Conservation (phyloP, 2,797 vertebrate genomes). For the Aplochiton taeniatus region DNA sequence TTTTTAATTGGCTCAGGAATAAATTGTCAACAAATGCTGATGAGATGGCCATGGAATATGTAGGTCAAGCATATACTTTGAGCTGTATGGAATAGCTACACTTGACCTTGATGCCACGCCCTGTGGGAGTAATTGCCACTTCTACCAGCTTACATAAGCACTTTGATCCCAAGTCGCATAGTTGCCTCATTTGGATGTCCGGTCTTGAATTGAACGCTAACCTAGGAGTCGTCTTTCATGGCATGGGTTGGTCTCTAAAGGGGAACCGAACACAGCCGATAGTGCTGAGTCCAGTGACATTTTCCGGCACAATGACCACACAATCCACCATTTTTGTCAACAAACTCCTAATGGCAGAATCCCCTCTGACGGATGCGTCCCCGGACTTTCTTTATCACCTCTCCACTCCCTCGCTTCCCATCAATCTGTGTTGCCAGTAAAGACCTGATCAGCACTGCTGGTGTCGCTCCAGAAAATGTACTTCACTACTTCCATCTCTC, state of each 20-base stretch:
- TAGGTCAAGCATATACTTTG: slow-evolving; percentile 8
- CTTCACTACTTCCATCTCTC: slow-evolving; percentile 40
- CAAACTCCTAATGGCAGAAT: slow-evolving; percentile 48
- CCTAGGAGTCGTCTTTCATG: slow-evolving; percentile 16
- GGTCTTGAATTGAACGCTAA: not conserved
- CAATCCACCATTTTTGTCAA: slow-evolving; percentile 65
- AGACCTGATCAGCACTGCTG: slow-evolving; percentile 60
- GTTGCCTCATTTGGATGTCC: slow-evolving; percentile 27
- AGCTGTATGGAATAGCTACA: not conserved
- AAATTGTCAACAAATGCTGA: not conserved
- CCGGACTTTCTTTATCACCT: slow-evolving; percentile 51
- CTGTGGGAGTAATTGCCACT: slow-evolving; percentile 1
- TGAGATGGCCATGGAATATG: not conserved
- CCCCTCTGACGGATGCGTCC: slow-evolving; percentile 38
- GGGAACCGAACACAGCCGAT: slow-evolving; percentile 34
- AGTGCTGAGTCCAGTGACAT: slow-evolving; percentile 51
- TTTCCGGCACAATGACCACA: slow-evolving; percentile 60
- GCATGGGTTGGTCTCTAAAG: slow-evolving; percentile 40
- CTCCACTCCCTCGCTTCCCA: slow-evolving; percentile 46
- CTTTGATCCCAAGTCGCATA: not conserved
- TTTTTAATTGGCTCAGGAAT: not conserved
- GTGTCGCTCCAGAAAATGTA: slow-evolving; percentile 60
- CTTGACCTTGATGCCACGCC: slow-evolving; percentile 24
- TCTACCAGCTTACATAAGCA: not conserved
- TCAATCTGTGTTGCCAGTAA: slow-evolving; percentile 62